Conservation (phyloP, 2,113 vertebrate genomes). For the Paedocypris sp. region DNA sequence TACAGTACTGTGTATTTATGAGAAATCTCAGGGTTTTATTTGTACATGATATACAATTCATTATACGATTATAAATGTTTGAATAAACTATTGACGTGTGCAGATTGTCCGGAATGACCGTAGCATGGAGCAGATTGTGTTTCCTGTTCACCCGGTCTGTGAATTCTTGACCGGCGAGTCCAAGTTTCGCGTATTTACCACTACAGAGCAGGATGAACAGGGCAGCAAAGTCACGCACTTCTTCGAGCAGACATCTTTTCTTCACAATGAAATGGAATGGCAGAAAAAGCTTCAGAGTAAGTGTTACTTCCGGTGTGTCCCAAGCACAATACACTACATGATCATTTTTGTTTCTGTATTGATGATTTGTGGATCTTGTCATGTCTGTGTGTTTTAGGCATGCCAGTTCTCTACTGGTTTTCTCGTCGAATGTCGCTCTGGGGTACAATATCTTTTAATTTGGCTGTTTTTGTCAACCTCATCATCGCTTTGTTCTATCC, state of each 20-base stretch:
- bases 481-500: slow-evolving; percentile 98
- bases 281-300: slow-evolving; percentile 94
- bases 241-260: slow-evolving; percentile 86
- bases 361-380: background rate
- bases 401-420: slow-evolving; percentile 94
- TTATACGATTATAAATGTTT: too few relatives aligned
- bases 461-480: slow-evolving; percentile 95
- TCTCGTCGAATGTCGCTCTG: slow-evolving; percentile 91
- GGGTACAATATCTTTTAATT: slow-evolving; percentile 96
- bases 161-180: slow-evolving; percentile 91
- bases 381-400: slow-evolving; percentile 58
- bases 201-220: slow-evolving; percentile 94
- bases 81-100: background rate
- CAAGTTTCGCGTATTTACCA: slow-evolving; percentile 82
- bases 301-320: slow-evolving; percentile 16
- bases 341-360: background rate
- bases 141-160: slow-evolving; percentile 86
- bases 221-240: slow-evolving; percentile 97
- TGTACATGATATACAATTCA: background rate
- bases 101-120: slow-evolving; percentile 93
- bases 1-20: background rate
- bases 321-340: background rate
- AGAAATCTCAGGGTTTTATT: background rate
- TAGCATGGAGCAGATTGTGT: slow-evolving; percentile 98
- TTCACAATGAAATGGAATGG: slow-evolving; percentile 98